These are phyloP conservation scores for Drosophila anomelani DNA, from an alignment of 2,888 invertebrate species.

Conservation along the genomic window DNA sequence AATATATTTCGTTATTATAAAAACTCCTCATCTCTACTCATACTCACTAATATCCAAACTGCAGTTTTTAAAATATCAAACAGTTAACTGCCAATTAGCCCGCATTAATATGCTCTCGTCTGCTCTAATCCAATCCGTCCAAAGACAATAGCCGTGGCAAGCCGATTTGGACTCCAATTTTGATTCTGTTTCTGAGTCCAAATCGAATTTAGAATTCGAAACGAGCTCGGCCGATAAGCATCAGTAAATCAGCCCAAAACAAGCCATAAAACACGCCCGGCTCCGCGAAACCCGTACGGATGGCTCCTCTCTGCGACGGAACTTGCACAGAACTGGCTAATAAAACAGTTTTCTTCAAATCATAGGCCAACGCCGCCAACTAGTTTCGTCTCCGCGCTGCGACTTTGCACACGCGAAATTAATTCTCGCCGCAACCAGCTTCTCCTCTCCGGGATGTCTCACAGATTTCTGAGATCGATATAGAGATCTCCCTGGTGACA, in stretches of 20 bases:
- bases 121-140: conserved; percentile 19
- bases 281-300: conserved; percentile 53
- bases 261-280: conserved; percentile 72
- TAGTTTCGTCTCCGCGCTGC: conserved; percentile 31
- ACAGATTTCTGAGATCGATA: conserved; percentile 9
- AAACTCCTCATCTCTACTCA: not conserved
- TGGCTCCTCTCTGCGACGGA: conserved; percentile 52
- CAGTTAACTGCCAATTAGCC: conserved; percentile 67
- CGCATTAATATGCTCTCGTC: conserved; percentile 66
- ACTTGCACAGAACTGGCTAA: conserved; percentile 47
- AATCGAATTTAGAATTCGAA: conserved; percentile 50
- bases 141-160: conserved; percentile 17
- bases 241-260: conserved; percentile 71
- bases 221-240: conserved; percentile 69
- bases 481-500: conserved; percentile 8
- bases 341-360: conserved; percentile 46
- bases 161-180: conserved; percentile 1
- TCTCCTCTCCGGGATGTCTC: conserved; percentile 52
- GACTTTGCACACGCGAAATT: conserved; percentile 40
- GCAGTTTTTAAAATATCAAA: conserved; percentile 63
- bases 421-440: conserved; percentile 55
- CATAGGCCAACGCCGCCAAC: conserved; percentile 42
- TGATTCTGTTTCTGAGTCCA: conserved; percentile 11
- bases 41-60: conserved; percentile 4
- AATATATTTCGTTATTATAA: not conserved